Percentiles rank a stretch among this genome's conserved stretches.
Conservation (phyloP, 2,797 vertebrate species). For the Myripristis murdjan region DNA sequence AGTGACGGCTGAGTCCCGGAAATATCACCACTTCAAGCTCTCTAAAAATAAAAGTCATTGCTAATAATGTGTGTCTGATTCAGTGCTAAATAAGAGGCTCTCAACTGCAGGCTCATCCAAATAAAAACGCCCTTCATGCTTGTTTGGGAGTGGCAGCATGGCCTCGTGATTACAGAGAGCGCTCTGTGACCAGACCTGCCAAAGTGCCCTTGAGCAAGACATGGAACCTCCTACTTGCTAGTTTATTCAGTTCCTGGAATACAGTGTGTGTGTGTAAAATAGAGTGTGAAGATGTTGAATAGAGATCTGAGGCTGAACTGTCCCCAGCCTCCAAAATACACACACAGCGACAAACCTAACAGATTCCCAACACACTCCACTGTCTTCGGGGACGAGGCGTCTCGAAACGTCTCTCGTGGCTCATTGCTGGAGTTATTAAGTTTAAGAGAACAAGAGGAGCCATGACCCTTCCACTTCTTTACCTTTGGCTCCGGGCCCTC, state of each 20-base stretch:
- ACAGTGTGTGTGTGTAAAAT: too few relatives aligned
- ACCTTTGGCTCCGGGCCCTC: conserved; percentile 43
- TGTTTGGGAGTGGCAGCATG: neutral
- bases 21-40: too few relatives aligned
- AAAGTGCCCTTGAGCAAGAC: too few relatives aligned
- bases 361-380: neutral
- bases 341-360: too few relatives aligned
- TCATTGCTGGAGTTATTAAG: conserved; percentile 43
- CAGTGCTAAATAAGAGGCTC: too few relatives aligned
- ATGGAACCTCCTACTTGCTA: too few relatives aligned
- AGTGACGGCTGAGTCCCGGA: too few relatives aligned
- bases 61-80: neutral
- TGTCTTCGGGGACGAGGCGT: conserved; percentile 1
- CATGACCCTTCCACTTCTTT: conserved; percentile 40
- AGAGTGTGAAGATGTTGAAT: neutral
- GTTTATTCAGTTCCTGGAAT: too few relatives aligned
- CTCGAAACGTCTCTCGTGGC: conserved; percentile 10
- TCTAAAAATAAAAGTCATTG: too few relatives aligned
- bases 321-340: too few relatives aligned
- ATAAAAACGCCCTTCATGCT: neutral
- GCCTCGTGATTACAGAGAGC: neutral
- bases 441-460: conserved; percentile 24
- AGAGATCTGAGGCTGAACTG: neutral
- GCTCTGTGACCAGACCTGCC: too few relatives aligned
- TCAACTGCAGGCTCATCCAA: neutral